phyloP scores from a whole-genome alignment of 2,888 invertebrate genomes.

The Hetaerina titia region DNA sequence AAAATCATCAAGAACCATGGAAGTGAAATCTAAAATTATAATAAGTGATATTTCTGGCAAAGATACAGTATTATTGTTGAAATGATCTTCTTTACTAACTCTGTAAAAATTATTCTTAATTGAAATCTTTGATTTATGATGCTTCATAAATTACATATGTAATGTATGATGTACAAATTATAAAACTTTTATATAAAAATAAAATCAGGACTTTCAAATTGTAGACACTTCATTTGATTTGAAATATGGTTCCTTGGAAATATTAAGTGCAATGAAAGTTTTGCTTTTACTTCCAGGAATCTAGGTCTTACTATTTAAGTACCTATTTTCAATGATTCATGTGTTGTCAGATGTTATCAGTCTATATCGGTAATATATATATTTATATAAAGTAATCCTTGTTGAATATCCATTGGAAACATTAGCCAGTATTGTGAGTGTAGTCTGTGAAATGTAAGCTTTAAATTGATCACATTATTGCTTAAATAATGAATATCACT shows the following conservation, averaged over 20 bases:
- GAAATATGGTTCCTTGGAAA: not conserved
- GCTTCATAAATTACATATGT: conserved; percentile 18
- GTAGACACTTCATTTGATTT: not conserved
- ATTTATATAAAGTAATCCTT: no score
- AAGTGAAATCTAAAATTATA: not conserved
- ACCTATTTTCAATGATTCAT: no score
- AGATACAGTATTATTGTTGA: conserved; percentile 28
- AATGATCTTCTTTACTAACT: not conserved
- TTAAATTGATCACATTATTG: no score
- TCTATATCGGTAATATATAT: no score
- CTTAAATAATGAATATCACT: no score
- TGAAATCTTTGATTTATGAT: not conserved
- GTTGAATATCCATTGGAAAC: no score
- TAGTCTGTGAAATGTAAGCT: no score
- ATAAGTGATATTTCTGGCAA: not conserved
- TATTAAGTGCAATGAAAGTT: not conserved
- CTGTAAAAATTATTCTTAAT: conserved; percentile 1
- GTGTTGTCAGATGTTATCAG: no score
- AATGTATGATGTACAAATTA: conserved; percentile 35
- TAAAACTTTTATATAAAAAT: conserved; percentile 35
- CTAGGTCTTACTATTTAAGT: no score
- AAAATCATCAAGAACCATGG: not conserved
- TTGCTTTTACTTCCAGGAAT: no score
- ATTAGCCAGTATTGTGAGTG: no score
- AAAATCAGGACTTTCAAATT: conserved; percentile 11